Evolutionary conservation across 2,113 vertebrate species (phyloP).

Genomic region (Nesoenas mayeri): DNA sequence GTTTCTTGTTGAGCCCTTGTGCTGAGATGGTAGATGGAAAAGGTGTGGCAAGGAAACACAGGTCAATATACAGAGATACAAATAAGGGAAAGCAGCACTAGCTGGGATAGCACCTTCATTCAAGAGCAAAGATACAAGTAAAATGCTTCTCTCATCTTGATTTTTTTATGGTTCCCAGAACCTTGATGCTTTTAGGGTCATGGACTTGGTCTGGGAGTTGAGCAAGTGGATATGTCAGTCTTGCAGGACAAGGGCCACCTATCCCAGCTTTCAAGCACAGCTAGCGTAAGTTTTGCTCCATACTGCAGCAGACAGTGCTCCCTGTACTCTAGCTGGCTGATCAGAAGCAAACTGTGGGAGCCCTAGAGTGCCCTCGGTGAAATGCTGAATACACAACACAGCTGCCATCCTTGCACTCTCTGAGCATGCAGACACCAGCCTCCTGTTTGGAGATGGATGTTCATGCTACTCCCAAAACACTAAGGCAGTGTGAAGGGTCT

Average conservation of each 20-base stretch:
- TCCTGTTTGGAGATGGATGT: background rate
- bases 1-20: background rate
- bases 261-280: background rate
- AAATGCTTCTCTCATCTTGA: background rate
- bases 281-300: background rate
- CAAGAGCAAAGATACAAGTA: background rate
- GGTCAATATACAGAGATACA: background rate
- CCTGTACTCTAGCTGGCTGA: background rate
- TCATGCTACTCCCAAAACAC: background rate
- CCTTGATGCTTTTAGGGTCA: background rate
- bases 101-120: background rate
- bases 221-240: background rate
- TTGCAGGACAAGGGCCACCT: background rate
- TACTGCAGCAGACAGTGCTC: accelerated
- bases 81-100: background rate
- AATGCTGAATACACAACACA: background rate
- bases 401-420: background rate
- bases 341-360: background rate
- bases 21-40: background rate
- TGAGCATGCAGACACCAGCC: background rate
- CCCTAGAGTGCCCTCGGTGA: accelerated
- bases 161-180: background rate
- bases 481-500: background rate
- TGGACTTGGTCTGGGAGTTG: background rate
- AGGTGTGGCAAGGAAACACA: background rate